Evolutionary conservation across 2,113 vertebrate genomes (phyloP).

Genomic region (Solenodon paradoxus): DNA sequence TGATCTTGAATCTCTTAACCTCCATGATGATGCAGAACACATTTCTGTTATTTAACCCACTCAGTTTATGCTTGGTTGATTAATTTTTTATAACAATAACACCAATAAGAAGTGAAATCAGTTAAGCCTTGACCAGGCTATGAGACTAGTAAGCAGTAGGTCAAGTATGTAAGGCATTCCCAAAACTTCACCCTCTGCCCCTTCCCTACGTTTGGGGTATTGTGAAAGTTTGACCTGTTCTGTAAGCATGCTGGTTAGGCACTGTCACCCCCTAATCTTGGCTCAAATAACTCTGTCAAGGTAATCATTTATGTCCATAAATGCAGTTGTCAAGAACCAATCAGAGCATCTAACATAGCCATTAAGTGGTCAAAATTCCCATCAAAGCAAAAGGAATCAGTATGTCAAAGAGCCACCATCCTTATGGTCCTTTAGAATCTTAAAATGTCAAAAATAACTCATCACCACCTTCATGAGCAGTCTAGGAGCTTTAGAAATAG

Average conservation of each 20-base stretch:
- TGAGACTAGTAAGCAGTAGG: background rate
- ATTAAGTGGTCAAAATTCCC: background rate
- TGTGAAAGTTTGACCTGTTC: background rate
- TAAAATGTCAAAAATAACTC: background rate
- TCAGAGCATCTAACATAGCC: background rate
- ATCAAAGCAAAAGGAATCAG: background rate
- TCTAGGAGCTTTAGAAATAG: background rate
- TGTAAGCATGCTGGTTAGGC: background rate
- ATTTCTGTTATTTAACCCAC: background rate
- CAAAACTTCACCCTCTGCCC: background rate
- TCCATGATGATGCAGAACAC: background rate
- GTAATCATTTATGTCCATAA: background rate
- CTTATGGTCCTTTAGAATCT: background rate
- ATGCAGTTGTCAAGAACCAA: background rate
- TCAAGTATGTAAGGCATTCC: background rate
- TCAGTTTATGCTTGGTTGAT: no score
- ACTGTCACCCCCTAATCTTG: background rate
- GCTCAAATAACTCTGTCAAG: background rate
- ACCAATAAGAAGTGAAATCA: background rate
- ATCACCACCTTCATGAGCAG: background rate
- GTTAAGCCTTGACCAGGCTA: background rate
- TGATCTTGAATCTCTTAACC: background rate
- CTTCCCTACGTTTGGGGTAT: background rate
- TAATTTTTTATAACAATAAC: no score
- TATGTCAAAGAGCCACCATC: background rate